Evolutionary conservation across 1,140 invertebrate genomes (phyloP), one percentile per base, ranked within the genome.

Genomic region (Lepidotrigona ventralis): DNA sequence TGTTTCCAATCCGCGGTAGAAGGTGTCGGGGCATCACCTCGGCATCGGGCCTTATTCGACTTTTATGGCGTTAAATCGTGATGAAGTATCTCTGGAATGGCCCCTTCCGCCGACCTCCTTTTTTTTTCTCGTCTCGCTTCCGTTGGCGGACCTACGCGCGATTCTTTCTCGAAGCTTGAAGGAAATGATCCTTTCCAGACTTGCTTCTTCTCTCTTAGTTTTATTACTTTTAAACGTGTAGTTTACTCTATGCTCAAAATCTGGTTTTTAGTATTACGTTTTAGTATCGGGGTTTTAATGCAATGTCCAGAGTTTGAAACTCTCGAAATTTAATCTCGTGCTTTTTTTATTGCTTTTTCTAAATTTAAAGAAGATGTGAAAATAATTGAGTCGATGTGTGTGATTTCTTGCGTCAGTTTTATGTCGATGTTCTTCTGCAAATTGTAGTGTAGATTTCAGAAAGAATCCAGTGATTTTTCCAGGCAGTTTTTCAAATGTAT

Each of bases 1-100:
- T 92, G 91, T 92, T 92, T 92, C 91, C 91, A 91, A 91, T 92
- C 89, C 90, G 83, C 76, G 81, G 53, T 69, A 75, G 60, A 84
- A 85, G 75, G 78, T 84, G 74, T 29, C 39, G 74, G 79, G 75
- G 85, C 84, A 89, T 88, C 82, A 90, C 74, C 77, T 8, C 75
- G 73, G 53, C 78, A 81, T 81, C 83, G 90, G 88, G 77, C 87
- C 89, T 90, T 87, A 89, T 91, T 89, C 83, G 86, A 91, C 89
- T 88, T 92, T 92, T 92, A 92, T 90, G 75, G 64, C 82, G 69
- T 83, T 90, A 91, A 92, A 80, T 90, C 90, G 75, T 91, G 86
- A 91, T 79, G 81, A 89, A 91, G 86, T 90, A 81, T 81, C 54
- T 63, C 46, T 39, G 73, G 71, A 90, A 87, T 90, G 83, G 80